Conservation (phyloP, 2,888 invertebrate genomes). For the Adelognathus sp. region DNA sequence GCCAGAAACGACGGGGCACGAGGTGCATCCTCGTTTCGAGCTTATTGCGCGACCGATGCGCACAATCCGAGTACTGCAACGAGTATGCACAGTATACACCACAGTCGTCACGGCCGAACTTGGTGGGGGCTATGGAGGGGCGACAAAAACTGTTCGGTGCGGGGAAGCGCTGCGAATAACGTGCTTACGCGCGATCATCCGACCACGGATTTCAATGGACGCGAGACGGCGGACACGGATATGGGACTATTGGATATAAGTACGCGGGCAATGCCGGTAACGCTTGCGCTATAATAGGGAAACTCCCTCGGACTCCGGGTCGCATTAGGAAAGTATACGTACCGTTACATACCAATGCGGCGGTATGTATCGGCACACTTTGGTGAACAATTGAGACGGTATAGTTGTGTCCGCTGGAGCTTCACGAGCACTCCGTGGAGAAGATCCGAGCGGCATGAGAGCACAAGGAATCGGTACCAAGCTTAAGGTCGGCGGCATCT, state of each 20-base stretch:
- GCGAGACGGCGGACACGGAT: slow-evolving; percentile 56
- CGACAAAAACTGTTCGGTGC: slow-evolving; percentile 56
- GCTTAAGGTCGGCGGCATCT: slow-evolving; percentile 53
- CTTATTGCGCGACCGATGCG: background rate
- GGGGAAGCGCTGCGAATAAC: slow-evolving; percentile 79
- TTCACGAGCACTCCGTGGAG: slow-evolving; percentile 33
- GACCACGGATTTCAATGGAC: slow-evolving; percentile 71
- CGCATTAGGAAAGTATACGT: slow-evolving; percentile 30
- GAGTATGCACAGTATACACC: background rate
- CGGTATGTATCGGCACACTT: background rate
- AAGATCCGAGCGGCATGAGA: slow-evolving; percentile 21
- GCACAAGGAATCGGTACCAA: slow-evolving; percentile 29
- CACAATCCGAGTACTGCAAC: background rate
- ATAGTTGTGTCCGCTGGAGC: slow-evolving; percentile 8
- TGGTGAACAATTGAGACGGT: background rate
- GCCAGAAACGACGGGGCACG: background rate
- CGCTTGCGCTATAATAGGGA: slow-evolving; percentile 46
- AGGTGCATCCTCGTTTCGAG: background rate
- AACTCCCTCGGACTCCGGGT: slow-evolving; percentile 25
- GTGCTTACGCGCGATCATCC: slow-evolving; percentile 80
- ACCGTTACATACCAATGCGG: background rate
- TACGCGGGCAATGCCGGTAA: slow-evolving; percentile 38
- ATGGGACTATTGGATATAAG: slow-evolving; percentile 16
- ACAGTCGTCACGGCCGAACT: slow-evolving; percentile 5
- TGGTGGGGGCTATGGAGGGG: slow-evolving; percentile 64